phyloP scores from a whole-genome alignment of 2,888 invertebrate genomes.

The Hirtodrosophila confusa region DNA sequence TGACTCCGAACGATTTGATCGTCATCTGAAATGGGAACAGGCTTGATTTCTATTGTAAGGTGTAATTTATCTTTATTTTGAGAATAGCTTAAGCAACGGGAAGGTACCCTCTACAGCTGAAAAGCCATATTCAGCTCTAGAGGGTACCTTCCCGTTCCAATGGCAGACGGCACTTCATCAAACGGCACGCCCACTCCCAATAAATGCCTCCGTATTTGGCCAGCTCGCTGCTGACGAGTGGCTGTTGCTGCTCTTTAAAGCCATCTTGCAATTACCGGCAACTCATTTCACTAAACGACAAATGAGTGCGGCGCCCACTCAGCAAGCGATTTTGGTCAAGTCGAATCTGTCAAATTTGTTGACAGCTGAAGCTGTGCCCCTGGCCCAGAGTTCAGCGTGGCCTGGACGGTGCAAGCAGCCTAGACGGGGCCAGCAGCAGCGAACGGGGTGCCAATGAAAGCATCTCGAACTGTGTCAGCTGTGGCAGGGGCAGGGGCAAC shows the following conservation, averaged over 20 bases:
- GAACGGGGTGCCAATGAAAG: slow-evolving; percentile 39
- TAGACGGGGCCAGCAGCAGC: slow-evolving; percentile 8
- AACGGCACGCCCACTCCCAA: slow-evolving; percentile 58
- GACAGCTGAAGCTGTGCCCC: slow-evolving; percentile 58
- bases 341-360: slow-evolving; percentile 73
- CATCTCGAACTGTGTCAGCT: slow-evolving; percentile 51
- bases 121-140: no score
- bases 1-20: no score
- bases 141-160: neutral
- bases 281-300: slow-evolving; percentile 72
- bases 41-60: no score
- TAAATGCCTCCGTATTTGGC: slow-evolving; percentile 55
- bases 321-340: slow-evolving; percentile 30
- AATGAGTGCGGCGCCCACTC: slow-evolving; percentile 54
- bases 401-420: no score
- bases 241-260: neutral
- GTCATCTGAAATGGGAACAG: no score
- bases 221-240: slow-evolving; percentile 16
- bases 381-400: no score
- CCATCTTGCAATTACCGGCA: slow-evolving; percentile 58
- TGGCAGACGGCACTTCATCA: slow-evolving; percentile 55
- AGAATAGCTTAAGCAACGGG: no score
- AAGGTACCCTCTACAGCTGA: no score
- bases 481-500: slow-evolving; percentile 21
- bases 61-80: no score